Evolutionary conservation across 2,888 invertebrate species (phyloP), one percentile per base, ranked within the genome.

Genomic region (Leptinotarsa haldemani): DNA sequence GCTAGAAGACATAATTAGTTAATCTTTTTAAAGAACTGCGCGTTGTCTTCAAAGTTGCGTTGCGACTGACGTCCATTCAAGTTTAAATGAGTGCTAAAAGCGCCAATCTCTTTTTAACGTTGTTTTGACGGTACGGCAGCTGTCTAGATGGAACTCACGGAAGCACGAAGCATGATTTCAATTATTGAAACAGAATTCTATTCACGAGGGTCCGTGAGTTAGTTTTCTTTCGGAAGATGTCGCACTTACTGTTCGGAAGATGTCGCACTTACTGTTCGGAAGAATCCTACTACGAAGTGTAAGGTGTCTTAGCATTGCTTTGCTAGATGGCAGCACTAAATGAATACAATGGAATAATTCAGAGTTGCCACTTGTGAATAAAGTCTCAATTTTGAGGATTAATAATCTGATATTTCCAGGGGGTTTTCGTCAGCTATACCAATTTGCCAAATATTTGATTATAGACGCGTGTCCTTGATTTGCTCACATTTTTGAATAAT

Each of bases 31-130:
- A 74, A 73, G 74, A 71, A 78, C 74, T 73, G 76, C 76, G 77
- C 74, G 76, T 70, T 74, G 70, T 69, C 74, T 74, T 74, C 70
- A 67, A 70, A 71, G 78, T 74, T 71, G 76, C 71, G 69, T 73
- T 76, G 73, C 75, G 78, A 78, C 78, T 78, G 78, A 74, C 78
- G 73, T 75, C 73, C 71, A 76, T 78, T 73, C 73, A 65, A 66
- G 74, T 76, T 78, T 63, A 70, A 74, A 68, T 68, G 68, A 30
- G 47, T 53, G 40, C 56, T 56, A 53, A 48, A 47, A 68, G 56
- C 53, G 56, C 68, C 68, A 53, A 68, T 40, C 53, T 50, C 48
- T 48, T 25, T 50, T 25, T 25, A 5, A 66, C 30, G 25, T 47
- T 12, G 13, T 65, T 66, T 52, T 50, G 40, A n/a, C n/a, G 40